phyloP scores from a whole-genome alignment of 2,113 vertebrate genomes.

The Chloropsis hardwickii region DNA sequence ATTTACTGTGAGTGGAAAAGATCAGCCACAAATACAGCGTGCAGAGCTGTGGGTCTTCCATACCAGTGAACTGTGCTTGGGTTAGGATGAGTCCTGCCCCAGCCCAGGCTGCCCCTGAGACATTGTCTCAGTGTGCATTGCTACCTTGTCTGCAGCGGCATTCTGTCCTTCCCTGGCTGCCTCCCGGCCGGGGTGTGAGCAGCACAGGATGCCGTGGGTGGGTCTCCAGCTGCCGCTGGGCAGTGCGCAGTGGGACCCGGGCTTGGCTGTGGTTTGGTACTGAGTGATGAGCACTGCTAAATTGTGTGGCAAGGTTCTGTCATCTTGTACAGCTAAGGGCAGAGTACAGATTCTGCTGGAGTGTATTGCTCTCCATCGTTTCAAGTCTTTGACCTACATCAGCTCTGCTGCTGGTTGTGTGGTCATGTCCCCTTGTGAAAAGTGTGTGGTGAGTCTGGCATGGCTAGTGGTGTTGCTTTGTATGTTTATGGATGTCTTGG shows the following conservation, averaged over 20 bases:
- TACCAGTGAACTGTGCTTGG: not conserved
- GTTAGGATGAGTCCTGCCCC: not conserved
- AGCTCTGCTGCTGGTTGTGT: not conserved
- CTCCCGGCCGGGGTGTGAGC: fast-evolving
- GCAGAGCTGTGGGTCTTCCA: not conserved
- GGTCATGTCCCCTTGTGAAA: not conserved
- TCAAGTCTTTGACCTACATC: not conserved
- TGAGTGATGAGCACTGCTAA: too few species aligned
- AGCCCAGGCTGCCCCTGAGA: not conserved
- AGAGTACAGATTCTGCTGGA: not conserved
- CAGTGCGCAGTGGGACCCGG: not conserved
- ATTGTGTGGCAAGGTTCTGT: not conserved
- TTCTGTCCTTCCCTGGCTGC: not conserved
- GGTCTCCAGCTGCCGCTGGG: not conserved
- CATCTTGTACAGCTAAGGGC: not conserved
- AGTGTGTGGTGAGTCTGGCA: not conserved
- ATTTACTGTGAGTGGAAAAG: not conserved
- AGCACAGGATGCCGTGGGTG: fast-evolving
- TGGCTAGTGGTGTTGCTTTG: not conserved
- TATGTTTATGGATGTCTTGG: not conserved
- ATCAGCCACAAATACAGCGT: not conserved
- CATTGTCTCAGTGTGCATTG: not conserved
- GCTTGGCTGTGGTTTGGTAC: not conserved
- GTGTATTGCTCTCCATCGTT: fast-evolving
- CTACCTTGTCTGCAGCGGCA: not conserved